Evolutionary conservation across 2,113 vertebrate genomes (phyloP), one percentile per base, ranked within the genome.

Genomic region (Notechis scutatus): DNA sequence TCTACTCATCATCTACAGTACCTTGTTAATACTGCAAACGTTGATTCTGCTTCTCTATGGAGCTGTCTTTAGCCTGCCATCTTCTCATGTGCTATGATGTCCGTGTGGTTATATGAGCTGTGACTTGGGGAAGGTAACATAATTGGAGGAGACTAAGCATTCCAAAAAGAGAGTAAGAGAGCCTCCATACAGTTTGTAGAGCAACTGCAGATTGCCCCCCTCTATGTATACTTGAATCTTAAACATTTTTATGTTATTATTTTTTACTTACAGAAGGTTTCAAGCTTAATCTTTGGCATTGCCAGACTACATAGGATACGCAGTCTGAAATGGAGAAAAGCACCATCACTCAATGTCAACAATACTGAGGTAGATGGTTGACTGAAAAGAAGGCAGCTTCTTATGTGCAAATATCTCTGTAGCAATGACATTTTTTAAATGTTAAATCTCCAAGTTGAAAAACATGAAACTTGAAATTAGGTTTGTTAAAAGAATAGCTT

Each of bases 331-430:
- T 81, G 20, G 18, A 81, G 7, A 7, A 39, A 81, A 54, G 1
- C n/a, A 81, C 69, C n/a, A 39, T 81, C n/a, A 39, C 15, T 81
- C n/a, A 81, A 9, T 42, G 74, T 42, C 34, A 81, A 42, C 34
- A 81, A 42, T 61, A 64, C 7, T 34, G 23, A 50, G 18, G 1
- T 52, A 64, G 59, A 69, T 34, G 59, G 26, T 21, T 69, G 45
- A 69, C 4, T 90, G 45, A 47, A 47, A 12, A 47, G 10, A 90
- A 50, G 42, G 45, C 26, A 50, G 92, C 74, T 94, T 95, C 95
- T 96, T 96, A 97, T 96, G 57, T 64, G 42, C 12, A 47, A 61
- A 45, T 26, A 96, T 89, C 2, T 42, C 56, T 93, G 59, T 96
- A 94, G 96, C 95, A 94, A 74, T 91, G 95, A 93, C 93, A 59